Evolutionary conservation across 2,888 invertebrate genomes (phyloP), one percentile per base, ranked within the genome.

Genomic region (Ecliptopera silaceata): DNA sequence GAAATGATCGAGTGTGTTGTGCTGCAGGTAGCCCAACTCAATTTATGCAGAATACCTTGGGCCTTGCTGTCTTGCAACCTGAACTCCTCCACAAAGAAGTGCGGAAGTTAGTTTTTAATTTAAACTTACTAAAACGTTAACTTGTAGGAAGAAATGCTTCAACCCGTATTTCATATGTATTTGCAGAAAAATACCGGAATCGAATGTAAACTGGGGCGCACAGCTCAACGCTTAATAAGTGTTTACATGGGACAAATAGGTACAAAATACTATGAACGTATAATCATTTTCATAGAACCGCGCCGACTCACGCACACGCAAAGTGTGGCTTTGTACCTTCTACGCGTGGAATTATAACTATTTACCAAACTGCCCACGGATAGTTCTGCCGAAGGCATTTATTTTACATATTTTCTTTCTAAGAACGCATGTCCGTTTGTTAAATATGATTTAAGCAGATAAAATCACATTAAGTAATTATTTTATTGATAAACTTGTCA

Each of bases 211-310:
- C 36, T 46, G 12, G 36, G 22, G 15, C 46, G 11, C 13, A 12
- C 11, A 38, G n/a, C 13, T 5, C 26, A 4, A 17, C 20, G 46
- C 36, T 15, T 47, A 36, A 26, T 38, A 26, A 47, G 38, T 47
- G 47, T 47, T 36, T 47, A 38, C 47, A 47, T 11, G 38, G 38
- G 26, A 39, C 46, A 22, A 45, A 12, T 20, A 38, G 26, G 38
- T 38, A 38, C 15, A 36, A 22, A 47, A 38, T 29, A 36, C 15
- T 15, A 36, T 8, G 15, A 10, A 36, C 10, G 36, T 36, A 32
- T 32, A 12, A 39, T 22, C 13, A 29, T 39, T 39, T 38, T 48
- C 5, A 39, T 29, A 39, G 38, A 48, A 48, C 17, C 17, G 38
- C 29, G 2, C 12, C 3, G 3, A 36, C 47, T 47, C 38, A 48